Percentiles rank a stretch among this genome's conserved stretches.
Conservation (phyloP, 2,888 invertebrate genomes). For the Chirona hameri region DNA sequence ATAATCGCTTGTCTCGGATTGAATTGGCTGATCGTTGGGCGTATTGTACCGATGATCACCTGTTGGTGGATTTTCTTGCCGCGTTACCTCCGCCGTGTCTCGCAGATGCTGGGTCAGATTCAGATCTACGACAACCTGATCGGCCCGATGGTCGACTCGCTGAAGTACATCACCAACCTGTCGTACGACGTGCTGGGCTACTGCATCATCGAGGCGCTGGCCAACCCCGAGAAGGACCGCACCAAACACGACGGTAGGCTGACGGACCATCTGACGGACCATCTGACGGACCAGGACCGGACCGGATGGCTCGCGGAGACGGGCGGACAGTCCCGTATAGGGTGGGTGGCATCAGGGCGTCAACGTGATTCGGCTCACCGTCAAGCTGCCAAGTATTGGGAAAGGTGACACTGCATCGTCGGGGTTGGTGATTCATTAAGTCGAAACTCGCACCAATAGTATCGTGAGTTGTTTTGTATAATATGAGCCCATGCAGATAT, state of each 20-base stretch:
- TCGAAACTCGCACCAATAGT: no score
- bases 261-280: neutral
- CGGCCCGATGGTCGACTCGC: conserved; percentile 92
- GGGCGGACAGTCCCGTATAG: neutral
- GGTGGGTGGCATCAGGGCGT: no score
- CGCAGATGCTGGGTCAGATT: conserved; percentile 68
- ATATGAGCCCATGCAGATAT: no score
- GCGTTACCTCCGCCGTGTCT: neutral
- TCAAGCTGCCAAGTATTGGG: no score
- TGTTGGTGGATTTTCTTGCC: no score
- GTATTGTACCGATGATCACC: no score
- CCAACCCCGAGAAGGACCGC: conserved; percentile 62
- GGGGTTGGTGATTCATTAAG: no score
- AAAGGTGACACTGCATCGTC: no score
- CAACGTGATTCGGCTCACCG: neutral
- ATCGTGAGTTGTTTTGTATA: no score
- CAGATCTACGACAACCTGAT: conserved; percentile 93
- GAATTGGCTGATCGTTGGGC: no score
- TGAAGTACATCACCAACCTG: conserved; percentile 90
- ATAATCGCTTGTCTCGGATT: no score
- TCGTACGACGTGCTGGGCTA: conserved; percentile 95
- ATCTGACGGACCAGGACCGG: no score
- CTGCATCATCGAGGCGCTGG: conserved; percentile 89
- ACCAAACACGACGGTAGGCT: conserved; percentile 71
- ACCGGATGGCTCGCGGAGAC: neutral